Conservation (phyloP, 2,113 vertebrate genomes). For the Hemicordylus capensis region DNA sequence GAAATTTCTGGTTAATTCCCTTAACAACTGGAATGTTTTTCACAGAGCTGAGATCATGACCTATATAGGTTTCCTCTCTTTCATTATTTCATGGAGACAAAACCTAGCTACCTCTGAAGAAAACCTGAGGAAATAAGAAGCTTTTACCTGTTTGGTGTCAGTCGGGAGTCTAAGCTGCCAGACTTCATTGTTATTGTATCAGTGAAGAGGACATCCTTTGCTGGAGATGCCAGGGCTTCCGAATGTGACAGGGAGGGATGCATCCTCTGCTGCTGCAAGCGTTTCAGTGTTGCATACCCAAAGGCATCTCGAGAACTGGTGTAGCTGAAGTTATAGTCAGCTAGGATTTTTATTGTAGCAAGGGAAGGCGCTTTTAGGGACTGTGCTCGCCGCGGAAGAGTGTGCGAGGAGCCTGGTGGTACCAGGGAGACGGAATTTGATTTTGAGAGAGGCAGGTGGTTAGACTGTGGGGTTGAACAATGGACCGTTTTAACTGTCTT, state of each 20-base stretch:
- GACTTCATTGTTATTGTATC: conserved; percentile 99
- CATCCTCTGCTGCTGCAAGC: conserved; percentile 96
- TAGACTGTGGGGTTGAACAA: conserved; percentile 86
- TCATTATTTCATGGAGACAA: not conserved
- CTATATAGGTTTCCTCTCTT: not conserved
- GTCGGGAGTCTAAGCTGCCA: conserved; percentile 93
- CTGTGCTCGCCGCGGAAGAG: conserved; percentile 94
- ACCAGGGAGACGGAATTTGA: conserved; percentile 91
- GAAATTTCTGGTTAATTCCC: not conserved
- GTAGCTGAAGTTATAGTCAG: conserved; percentile 96
- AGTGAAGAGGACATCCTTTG: conserved; percentile 97
- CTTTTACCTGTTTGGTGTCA: conserved; percentile 93
- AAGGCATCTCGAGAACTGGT: conserved; percentile 95
- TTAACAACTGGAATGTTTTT: not conserved
- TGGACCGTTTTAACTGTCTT: conserved; percentile 91
- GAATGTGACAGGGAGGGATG: conserved; percentile 97
- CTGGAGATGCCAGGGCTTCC: conserved; percentile 94
- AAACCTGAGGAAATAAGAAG: not conserved
- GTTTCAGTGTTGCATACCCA: conserved; percentile 94
- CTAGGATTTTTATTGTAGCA: conserved; percentile 92
- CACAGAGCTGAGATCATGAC: not conserved
- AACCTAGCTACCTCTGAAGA: not conserved
- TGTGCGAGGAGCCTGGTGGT: conserved; percentile 93
- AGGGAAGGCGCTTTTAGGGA: conserved; percentile 96
- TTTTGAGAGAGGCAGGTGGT: conserved; percentile 91